Conservation (phyloP, 2,888 invertebrate genomes). For the Rotaria sp. region DNA sequence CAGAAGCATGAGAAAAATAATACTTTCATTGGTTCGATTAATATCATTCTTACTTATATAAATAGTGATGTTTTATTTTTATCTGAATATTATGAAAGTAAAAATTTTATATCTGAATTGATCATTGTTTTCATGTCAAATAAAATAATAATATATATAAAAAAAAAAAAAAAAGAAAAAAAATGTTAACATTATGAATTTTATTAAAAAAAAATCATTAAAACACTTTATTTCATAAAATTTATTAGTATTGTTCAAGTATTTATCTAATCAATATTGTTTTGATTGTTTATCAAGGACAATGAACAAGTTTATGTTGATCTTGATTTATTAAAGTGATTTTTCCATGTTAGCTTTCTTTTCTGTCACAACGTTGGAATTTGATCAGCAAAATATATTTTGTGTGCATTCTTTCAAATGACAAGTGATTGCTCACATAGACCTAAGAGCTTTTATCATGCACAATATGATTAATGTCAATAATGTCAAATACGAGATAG, state of each 20-base stretch:
- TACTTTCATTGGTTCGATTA: not conserved
- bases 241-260: not conserved
- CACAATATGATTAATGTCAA: not conserved
- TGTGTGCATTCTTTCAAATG: not conserved
- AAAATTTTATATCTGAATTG: no score
- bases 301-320: not conserved
- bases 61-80: no score
- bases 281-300: not conserved
- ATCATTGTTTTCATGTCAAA: no score
- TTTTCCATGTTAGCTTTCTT: not conserved
- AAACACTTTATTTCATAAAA: not conserved
- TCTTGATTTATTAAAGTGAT: not conserved
- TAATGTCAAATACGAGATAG: no score
- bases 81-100: no score
- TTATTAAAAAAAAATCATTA: not conserved
- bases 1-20: no score
- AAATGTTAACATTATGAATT: no score
- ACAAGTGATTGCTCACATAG: not conserved
- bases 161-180: no score
- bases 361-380: not conserved
- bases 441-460: not conserved
- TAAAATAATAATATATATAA: no score
- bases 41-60: not conserved
- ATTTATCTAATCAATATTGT: not conserved
- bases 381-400: not conserved